A percentile compares a stretch with the other conserved stretches of the same genome.
Evolutionary conservation across 1,140 invertebrate genomes (phyloP).

Genomic region (Drosophila fuyamai): DNA sequence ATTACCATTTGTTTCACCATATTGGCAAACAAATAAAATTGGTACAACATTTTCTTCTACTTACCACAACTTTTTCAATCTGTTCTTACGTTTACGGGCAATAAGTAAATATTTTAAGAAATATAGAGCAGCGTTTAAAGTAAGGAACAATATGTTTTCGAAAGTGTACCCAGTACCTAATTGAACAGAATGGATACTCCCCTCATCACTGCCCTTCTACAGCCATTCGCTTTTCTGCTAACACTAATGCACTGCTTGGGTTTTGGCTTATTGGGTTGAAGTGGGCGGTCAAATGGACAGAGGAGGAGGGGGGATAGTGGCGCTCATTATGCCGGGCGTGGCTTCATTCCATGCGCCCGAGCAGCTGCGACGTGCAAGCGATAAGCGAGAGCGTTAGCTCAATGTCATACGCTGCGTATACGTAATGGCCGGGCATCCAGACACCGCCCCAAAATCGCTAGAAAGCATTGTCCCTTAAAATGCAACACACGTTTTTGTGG

Average conservation of each 20-base stretch:
- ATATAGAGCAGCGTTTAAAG: too few species aligned
- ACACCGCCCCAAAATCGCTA: constrained; percentile 1
- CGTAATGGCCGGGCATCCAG: constrained; percentile 51
- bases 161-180: not conserved
- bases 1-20: too few species aligned
- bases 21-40: too few species aligned
- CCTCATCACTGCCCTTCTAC: constrained; percentile 21
- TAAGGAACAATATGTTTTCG: not conserved
- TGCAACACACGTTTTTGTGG: constrained; percentile 74
- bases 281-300: constrained; percentile 16
- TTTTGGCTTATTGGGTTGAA: constrained; percentile 50
- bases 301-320: constrained; percentile 14
- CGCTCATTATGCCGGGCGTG: constrained; percentile 76
- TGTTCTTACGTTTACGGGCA: too few species aligned
- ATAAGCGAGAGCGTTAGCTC: constrained; percentile 71
- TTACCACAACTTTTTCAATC: too few species aligned
- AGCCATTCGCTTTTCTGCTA: constrained; percentile 3
- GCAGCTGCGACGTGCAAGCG: constrained; percentile 74
- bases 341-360: constrained; percentile 62
- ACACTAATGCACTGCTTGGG: constrained; percentile 51
- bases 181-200: not conserved
- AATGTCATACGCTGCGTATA: constrained; percentile 73
- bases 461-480: constrained; percentile 55
- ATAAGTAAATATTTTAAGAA: too few species aligned
- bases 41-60: too few species aligned